These are phyloP conservation scores for Fabriciana adippe DNA, from an alignment of 2,888 invertebrate species.

Conservation along the genomic window DNA sequence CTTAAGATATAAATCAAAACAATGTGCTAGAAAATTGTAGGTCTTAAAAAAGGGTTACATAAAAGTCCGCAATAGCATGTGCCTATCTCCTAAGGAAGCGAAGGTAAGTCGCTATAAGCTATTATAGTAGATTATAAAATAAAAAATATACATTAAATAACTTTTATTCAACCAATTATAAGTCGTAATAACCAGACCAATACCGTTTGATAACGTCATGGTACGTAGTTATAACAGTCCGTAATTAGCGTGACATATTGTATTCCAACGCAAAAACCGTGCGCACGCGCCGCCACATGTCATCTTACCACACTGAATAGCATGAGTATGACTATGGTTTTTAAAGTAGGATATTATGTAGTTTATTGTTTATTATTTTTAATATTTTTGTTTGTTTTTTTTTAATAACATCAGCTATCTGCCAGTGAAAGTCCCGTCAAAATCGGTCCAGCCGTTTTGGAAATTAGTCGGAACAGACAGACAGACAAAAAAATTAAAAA, in stretches of 20 bases:
- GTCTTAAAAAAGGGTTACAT: no score
- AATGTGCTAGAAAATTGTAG: no score
- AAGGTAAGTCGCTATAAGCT: no score
- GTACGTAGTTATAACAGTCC: slow-evolving; percentile 8
- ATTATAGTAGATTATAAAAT: not conserved
- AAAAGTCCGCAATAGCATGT: no score
- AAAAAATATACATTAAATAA: not conserved
- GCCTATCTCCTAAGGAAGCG: no score
- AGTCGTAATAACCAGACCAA: not conserved
- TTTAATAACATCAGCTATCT: no score
- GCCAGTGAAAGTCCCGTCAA: no score
- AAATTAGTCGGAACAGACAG: no score
- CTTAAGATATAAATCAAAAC: no score
- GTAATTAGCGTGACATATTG: slow-evolving; percentile 20
- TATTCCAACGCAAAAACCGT: slow-evolving; percentile 19
- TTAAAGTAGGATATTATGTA: not conserved
- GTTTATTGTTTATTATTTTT: not conserved
- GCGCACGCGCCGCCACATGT: slow-evolving; percentile 25
- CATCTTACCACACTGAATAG: not conserved
- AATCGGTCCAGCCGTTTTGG: no score
- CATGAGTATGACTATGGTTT: not conserved
- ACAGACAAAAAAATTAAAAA: no score
- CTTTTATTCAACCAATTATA: not conserved
- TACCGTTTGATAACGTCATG: slow-evolving; percentile 7
- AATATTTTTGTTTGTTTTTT: no score